phyloP scores from a whole-genome alignment of 2,797 vertebrate species.

The Sternotherus odoratus region DNA sequence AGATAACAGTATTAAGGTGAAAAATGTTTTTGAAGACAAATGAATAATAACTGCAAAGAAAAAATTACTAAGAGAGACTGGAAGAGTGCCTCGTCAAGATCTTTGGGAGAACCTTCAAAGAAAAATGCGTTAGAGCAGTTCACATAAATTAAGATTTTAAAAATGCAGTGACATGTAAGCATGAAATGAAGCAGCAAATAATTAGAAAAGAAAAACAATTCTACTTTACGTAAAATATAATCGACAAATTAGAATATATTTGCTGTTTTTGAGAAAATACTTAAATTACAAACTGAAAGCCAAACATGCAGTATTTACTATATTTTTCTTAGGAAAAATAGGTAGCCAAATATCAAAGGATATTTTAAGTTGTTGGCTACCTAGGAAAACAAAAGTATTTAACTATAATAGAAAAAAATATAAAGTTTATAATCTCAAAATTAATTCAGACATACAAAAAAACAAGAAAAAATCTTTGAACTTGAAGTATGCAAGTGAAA shows the following conservation, averaged over 20 bases:
- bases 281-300: slow-evolving; percentile 66
- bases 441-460: slow-evolving; percentile 66
- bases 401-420: slow-evolving; percentile 50
- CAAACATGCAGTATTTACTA: slow-evolving; percentile 76
- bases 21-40: slow-evolving; percentile 79
- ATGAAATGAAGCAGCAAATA: slow-evolving; percentile 85
- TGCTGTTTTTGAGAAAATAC: slow-evolving; percentile 67
- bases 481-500: slow-evolving; percentile 73
- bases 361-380: slow-evolving; percentile 69
- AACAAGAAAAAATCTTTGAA: slow-evolving; percentile 68
- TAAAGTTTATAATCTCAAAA: slow-evolving; percentile 47
- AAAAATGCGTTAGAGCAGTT: slow-evolving; percentile 87
- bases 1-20: slow-evolving; percentile 71
- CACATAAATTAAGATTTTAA: slow-evolving; percentile 84
- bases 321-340: slow-evolving; percentile 80
- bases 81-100: slow-evolving; percentile 86
- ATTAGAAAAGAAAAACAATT: slow-evolving; percentile 78
- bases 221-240: slow-evolving; percentile 64
- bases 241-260: slow-evolving; percentile 72
- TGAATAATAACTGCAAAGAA: slow-evolving; percentile 87
- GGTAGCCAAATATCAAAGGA: slow-evolving; percentile 71
- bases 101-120: slow-evolving; percentile 89
- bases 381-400: slow-evolving; percentile 72
- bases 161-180: slow-evolving; percentile 82
- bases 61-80: slow-evolving; percentile 87